Conservation (phyloP, 2,113 vertebrate species). For the Gyps fulvus region DNA sequence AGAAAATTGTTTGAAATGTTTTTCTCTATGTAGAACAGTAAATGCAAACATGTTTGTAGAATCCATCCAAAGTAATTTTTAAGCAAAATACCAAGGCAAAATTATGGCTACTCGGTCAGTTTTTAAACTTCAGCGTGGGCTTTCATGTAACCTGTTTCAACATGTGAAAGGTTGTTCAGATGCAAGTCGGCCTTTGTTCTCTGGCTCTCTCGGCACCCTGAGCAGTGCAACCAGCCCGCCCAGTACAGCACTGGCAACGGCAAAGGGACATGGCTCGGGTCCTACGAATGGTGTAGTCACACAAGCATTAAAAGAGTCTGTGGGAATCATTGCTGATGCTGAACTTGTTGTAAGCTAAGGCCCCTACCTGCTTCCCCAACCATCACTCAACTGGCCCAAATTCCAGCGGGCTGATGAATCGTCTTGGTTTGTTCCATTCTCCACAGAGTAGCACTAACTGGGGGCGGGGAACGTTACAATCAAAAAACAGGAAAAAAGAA, state of each 20-base stretch:
- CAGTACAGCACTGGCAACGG: accelerated
- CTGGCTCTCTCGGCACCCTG: background rate
- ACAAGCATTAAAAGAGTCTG: background rate
- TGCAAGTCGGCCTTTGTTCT: background rate
- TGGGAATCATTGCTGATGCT: background rate
- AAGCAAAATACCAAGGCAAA: background rate
- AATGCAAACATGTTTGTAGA: background rate
- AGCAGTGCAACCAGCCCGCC: background rate
- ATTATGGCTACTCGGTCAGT: accelerated
- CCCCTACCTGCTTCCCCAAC: background rate
- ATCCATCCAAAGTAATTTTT: background rate
- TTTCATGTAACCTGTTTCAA: background rate
- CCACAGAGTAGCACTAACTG: background rate
- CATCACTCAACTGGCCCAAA: background rate
- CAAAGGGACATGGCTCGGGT: background rate
- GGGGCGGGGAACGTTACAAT: accelerated
- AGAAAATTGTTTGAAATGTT: background rate
- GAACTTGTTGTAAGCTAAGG: background rate
- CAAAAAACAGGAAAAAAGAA: too few species aligned
- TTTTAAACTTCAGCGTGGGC: background rate
- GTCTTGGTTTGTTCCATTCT: background rate
- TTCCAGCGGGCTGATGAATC: background rate
- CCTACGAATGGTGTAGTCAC: background rate
- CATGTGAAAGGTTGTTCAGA: background rate
- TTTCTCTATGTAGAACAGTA: background rate